Base-by-base conservation (phyloP, 2,888 invertebrate genomes). In the Epicampocera succincta region DNA sequence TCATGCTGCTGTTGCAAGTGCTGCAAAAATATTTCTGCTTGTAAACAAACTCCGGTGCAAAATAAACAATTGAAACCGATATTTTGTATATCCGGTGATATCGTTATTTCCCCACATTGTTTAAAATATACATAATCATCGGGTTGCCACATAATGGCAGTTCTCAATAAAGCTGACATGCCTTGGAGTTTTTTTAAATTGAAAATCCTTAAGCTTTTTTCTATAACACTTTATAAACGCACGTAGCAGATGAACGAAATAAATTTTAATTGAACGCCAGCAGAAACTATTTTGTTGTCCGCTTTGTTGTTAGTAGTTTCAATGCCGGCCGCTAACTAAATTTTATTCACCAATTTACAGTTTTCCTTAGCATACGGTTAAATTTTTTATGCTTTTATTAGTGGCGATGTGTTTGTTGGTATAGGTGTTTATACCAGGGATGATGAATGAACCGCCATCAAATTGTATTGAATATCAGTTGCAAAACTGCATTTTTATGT, bases 51-150 rank as follows among this genome's bases (percentile, higher is more conserved):
- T 2, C 88, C 88, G 68, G 87, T 84, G 46, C 89, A 89, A 69
- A 88, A 89, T 69, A 85, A 83, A 66, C 89, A 89, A 83, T 88
- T 89, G 60, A 89, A 87, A 50, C 89, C 89, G 61, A 89, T 87
- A 46, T 85, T 85, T 83, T 87, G 86, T 12, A 86, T 85, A 83
- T 89, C 89, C 50, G 89, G 88, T 11, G 89, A 89, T 19, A 86
- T 86, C 15, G 89, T 89, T 21, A 89, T 88, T 85, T 88, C 88
- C n/a, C 89, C 89, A 73, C 89, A 89, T 72, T 89, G 88, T 33
- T 85, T 86, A 80, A 89, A 89, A 60, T 86, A 86, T 11, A 88
- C 84, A 76, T 86, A 89, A 71, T 89, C 89, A 76, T 87, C 86
- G 60, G 89, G 84, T 74, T 87, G 88, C 85, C 85, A 85, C 29